phyloP scores from a whole-genome alignment of 2,113 vertebrate species.

The Eira barbara region DNA sequence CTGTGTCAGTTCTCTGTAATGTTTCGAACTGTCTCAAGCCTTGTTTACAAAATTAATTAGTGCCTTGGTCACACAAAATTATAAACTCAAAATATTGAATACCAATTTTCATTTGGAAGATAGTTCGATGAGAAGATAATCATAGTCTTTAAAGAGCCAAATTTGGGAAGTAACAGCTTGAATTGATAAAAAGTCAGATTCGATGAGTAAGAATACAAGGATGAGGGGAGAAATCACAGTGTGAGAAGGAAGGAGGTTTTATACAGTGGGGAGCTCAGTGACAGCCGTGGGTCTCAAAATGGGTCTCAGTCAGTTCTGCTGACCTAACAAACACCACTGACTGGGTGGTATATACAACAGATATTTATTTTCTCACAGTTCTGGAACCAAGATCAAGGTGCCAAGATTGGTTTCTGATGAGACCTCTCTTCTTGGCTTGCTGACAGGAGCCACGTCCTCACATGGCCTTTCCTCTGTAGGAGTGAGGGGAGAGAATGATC shows the following conservation, averaged over 20 bases:
- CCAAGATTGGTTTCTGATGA: background rate
- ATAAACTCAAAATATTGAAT: conserved; percentile 19
- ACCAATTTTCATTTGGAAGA: conserved; percentile 50
- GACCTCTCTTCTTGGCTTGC: background rate
- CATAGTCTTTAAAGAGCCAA: conserved; percentile 35
- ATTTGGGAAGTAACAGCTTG: background rate
- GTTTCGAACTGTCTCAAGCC: background rate
- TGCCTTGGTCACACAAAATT: background rate
- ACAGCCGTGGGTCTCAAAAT: background rate
- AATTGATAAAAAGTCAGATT: background rate
- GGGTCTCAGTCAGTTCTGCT: background rate
- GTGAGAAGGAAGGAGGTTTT: background rate
- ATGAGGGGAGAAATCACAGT: background rate
- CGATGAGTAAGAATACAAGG: background rate
- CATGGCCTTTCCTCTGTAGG: background rate
- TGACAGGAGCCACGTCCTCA: background rate
- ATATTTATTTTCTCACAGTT: background rate
- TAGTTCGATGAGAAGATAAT: conserved; percentile 14
- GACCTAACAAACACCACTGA: background rate
- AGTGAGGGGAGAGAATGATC: background rate
- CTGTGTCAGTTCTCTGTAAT: background rate
- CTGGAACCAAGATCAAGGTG: background rate
- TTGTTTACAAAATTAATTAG: conserved; percentile 38
- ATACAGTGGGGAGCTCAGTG: background rate
- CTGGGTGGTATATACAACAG: background rate